Percentiles rank a stretch among this genome's conserved stretches.
Conservation (phyloP, 2,888 invertebrate species). For the Pyrgus malvae region DNA sequence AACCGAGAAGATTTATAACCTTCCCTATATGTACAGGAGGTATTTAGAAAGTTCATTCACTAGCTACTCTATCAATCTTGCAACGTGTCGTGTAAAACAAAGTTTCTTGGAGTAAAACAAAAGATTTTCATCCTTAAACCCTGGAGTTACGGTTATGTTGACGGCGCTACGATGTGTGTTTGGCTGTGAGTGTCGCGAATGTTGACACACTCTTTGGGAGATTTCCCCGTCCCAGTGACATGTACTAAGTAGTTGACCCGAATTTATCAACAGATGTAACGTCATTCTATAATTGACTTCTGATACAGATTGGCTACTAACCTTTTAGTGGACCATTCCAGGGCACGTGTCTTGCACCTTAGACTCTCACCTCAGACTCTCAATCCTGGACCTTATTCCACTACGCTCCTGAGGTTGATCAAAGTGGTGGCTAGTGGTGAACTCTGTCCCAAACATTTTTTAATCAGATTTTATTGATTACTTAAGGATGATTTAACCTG, state of each 20-base stretch:
- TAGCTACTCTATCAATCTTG: constrained; percentile 48
- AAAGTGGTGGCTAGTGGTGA: too few relatives aligned
- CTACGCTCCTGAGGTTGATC: too few relatives aligned
- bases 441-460: too few relatives aligned
- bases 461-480: too few relatives aligned
- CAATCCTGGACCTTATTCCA: too few relatives aligned
- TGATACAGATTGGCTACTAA: neutral
- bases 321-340: too few relatives aligned
- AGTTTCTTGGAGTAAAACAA: constrained; percentile 7
- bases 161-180: constrained; percentile 29
- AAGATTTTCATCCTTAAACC: constrained; percentile 28
- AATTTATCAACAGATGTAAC: constrained; percentile 20
- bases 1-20: constrained; percentile 37
- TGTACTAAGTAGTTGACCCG: constrained; percentile 44
- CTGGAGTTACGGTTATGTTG: constrained; percentile 9
- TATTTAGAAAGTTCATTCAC: constrained; percentile 49
- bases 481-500: too few relatives aligned
- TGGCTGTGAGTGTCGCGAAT: constrained; percentile 39
- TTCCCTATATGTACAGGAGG: constrained; percentile 30
- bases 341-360: too few relatives aligned
- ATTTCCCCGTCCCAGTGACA: constrained; percentile 42
- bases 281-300: neutral
- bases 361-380: too few relatives aligned
- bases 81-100: constrained; percentile 36
- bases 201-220: constrained; percentile 47